phyloP scores from a whole-genome alignment of 2,888 invertebrate species.

The Nymphalis c-album region DNA sequence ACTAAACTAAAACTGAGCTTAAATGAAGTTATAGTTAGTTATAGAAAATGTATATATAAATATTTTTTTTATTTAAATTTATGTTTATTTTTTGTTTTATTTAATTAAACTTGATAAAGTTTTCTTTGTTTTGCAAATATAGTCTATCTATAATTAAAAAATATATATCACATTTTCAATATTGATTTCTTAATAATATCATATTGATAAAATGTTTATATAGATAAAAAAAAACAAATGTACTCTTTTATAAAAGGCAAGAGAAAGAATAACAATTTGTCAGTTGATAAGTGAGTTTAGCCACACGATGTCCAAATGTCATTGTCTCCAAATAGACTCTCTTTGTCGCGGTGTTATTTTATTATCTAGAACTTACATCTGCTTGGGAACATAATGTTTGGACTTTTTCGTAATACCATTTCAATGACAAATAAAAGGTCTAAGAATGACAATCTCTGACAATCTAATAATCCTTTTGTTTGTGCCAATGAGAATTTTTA shows the following conservation, averaged over 20 bases:
- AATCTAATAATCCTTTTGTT: neutral
- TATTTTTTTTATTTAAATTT: too few species aligned
- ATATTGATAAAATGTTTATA: too few species aligned
- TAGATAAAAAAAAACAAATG: neutral
- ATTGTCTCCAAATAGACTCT: constrained; percentile 33
- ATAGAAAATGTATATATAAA: too few species aligned
- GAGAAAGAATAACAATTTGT: constrained; percentile 31
- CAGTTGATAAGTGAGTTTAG: constrained; percentile 31
- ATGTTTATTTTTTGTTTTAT: too few species aligned
- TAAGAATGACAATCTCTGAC: neutral
- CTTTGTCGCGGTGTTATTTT: constrained; percentile 33
- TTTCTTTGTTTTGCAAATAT: too few species aligned
- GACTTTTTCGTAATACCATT: constrained; percentile 9
- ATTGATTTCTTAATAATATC: too few species aligned
- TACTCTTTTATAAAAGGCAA: constrained; percentile 15
- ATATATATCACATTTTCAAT: too few species aligned
- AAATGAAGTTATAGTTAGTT: too few species aligned
- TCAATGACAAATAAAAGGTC: constrained; percentile 19
- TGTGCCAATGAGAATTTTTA: too few species aligned
- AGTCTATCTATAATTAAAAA: too few species aligned
- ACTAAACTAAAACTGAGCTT: too few species aligned
- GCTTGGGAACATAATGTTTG: constrained; percentile 11
- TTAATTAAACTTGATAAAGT: too few species aligned
- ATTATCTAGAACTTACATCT: constrained; percentile 25
- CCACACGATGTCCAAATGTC: constrained; percentile 34